Conservation (phyloP, 2,888 invertebrate species). For the Phania funesta region DNA sequence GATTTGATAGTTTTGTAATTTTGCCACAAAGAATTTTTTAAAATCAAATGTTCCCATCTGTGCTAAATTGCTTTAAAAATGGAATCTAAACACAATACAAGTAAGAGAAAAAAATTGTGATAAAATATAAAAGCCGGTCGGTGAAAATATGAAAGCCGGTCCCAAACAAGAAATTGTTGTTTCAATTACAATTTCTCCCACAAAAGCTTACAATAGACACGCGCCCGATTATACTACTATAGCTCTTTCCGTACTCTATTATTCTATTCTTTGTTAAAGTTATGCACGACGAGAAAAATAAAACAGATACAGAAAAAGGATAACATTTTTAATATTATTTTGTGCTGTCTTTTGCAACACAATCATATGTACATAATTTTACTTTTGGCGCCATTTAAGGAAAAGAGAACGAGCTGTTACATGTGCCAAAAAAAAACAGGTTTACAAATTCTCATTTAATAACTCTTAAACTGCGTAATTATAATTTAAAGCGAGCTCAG, state of each 20-base stretch:
- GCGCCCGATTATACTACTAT: too few species aligned
- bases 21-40: too few species aligned
- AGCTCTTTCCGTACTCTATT: not conserved
- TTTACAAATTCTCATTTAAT: not conserved
- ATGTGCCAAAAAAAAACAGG: not conserved
- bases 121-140: too few species aligned
- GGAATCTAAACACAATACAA: not conserved
- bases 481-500: not conserved
- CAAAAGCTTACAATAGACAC: too few species aligned
- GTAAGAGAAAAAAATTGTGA: not conserved
- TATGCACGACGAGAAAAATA: not conserved
- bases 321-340: not conserved
- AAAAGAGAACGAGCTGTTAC: not conserved
- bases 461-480: not conserved
- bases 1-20: too few species aligned
- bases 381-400: conserved; percentile 40
- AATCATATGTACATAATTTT: conserved; percentile 18
- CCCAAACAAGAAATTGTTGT: too few species aligned
- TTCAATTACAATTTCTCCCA: too few species aligned
- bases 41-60: conserved; percentile 1
- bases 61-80: conserved; percentile 17
- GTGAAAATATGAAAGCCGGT: too few species aligned
- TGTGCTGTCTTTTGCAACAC: not conserved
- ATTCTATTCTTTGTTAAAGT: not conserved
- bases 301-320: not conserved